phyloP scores from a whole-genome alignment of 2,888 invertebrate genomes.

The Phlogophora meticulosa region DNA sequence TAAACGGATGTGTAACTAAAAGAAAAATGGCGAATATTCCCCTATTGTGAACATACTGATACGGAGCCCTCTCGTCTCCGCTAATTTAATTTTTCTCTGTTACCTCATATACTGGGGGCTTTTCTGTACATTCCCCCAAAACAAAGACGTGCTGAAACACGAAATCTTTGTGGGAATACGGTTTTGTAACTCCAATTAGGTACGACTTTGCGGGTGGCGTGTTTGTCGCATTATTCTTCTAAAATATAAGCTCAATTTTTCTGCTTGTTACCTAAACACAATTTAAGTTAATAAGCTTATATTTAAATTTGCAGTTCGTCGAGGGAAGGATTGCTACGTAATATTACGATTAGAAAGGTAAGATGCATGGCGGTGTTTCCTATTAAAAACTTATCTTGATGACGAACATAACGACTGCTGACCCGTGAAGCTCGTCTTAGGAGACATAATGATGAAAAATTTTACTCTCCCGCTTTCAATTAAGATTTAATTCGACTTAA shows the following conservation, averaged over 20 bases:
- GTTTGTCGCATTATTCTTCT: conserved; percentile 38
- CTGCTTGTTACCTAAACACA: conserved; percentile 1
- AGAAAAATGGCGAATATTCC: conserved; percentile 71
- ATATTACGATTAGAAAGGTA: too few species aligned
- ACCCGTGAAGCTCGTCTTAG: too few species aligned
- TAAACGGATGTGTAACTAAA: conserved; percentile 67
- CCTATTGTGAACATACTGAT: conserved; percentile 63
- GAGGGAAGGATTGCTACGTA: too few species aligned
- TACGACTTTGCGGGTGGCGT: conserved; percentile 44
- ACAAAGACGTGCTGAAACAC: conserved; percentile 62
- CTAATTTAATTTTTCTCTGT: conserved; percentile 68
- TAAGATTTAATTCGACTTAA: conserved; percentile 2
- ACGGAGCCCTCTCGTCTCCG: conserved; percentile 59
- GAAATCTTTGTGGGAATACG: conserved; percentile 53
- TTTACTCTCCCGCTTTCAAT: not conserved
- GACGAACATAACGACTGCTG: too few species aligned
- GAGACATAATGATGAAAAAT: too few species aligned
- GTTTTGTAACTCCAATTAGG: conserved; percentile 54
- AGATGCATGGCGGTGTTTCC: too few species aligned
- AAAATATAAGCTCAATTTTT: conserved; percentile 44
- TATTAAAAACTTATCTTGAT: too few species aligned
- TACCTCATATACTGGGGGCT: conserved; percentile 55
- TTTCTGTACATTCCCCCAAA: conserved; percentile 55
- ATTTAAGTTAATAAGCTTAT: not conserved
- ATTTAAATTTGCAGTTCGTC: not conserved